Conservation (phyloP, 2,888 invertebrate genomes). For the Idaea dimidiata region DNA sequence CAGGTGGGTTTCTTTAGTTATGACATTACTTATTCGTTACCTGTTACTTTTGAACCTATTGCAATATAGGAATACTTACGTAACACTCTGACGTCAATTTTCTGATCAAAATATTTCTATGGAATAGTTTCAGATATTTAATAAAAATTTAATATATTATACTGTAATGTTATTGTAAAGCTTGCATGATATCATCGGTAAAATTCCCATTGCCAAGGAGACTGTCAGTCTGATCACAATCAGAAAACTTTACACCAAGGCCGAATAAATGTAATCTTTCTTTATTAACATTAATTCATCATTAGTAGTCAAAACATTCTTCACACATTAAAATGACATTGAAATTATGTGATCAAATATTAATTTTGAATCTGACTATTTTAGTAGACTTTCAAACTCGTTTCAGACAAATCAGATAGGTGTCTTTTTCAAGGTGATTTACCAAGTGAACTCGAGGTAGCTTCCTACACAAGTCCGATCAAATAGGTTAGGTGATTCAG, state of each 20-base stretch:
- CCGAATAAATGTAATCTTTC: not conserved
- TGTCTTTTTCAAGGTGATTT: not conserved
- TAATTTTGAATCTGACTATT: not conserved
- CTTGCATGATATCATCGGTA: not conserved
- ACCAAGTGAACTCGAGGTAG: not conserved
- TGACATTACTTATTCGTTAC: not conserved
- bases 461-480: not conserved
- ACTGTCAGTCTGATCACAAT: not conserved
- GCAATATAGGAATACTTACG: not conserved
- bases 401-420: not conserved
- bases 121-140: not conserved
- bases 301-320: not conserved
- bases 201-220: not conserved
- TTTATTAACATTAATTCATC: not conserved
- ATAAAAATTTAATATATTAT: not conserved
- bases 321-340: not conserved
- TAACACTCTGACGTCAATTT: not conserved
- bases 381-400: not conserved
- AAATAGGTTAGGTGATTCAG: not conserved
- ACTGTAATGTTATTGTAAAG: not conserved
- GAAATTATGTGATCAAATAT: not conserved
- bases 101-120: not conserved
- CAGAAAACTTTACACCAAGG: not conserved
- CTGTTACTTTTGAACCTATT: not conserved
- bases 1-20: not conserved